Evolutionary conservation across 1,140 invertebrate genomes (phyloP).

Genomic region (Pentalonia nigronervosa): DNA sequence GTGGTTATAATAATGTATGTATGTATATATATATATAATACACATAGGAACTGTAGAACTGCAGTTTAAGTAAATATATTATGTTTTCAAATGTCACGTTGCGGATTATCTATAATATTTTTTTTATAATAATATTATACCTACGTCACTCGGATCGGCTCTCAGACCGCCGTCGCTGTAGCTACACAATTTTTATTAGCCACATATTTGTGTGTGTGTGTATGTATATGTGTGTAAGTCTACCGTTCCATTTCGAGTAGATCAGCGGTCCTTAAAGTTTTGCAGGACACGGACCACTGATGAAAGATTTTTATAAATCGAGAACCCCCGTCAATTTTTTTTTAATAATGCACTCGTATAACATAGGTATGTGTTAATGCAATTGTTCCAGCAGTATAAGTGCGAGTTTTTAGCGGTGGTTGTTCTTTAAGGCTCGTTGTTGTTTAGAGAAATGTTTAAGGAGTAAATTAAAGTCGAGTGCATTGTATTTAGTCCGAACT

Average conservation of each 20-base stretch:
- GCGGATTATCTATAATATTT: background rate
- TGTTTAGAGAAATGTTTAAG: too few relatives aligned
- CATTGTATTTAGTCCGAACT: too few relatives aligned
- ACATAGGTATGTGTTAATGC: too few relatives aligned
- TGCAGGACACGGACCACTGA: too few relatives aligned
- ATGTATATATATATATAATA: background rate
- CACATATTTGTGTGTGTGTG: background rate
- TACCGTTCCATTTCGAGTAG: background rate
- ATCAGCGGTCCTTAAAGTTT: too few relatives aligned
- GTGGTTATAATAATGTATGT: background rate
- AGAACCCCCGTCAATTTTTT: too few relatives aligned
- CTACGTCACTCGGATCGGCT: background rate
- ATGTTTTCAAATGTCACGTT: background rate
- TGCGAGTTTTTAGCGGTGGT: too few relatives aligned
- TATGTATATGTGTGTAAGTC: background rate
- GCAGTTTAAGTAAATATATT: constrained; percentile 3
- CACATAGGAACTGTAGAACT: constrained; percentile 10
- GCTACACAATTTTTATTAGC: background rate
- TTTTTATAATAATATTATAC: background rate
- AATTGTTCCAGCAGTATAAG: too few relatives aligned
- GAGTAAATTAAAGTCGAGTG: too few relatives aligned
- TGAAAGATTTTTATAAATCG: too few relatives aligned
- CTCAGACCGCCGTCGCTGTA: background rate
- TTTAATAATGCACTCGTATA: too few relatives aligned
- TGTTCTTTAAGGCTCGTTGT: too few relatives aligned